These are phyloP conservation scores for Perdita meconis DNA, from an alignment of 2,888 invertebrate genomes.

Conservation along the genomic window DNA sequence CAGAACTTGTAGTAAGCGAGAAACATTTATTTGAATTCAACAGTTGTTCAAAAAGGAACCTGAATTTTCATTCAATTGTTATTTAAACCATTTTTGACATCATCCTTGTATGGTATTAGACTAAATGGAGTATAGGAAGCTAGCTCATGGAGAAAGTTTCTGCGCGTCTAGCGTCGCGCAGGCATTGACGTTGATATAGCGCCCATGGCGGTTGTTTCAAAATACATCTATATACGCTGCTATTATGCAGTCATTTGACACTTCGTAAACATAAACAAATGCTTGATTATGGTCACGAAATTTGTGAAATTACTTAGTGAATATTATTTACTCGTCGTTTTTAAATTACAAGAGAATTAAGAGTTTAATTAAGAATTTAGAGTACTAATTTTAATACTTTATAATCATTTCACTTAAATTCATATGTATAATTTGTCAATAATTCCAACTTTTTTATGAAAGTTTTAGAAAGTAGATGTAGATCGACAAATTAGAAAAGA, in stretches of 20 bases:
- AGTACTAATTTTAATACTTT: no score
- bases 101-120: slow-evolving; percentile 46
- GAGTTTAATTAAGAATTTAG: no score
- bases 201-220: slow-evolving; percentile 56
- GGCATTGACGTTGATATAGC: slow-evolving; percentile 65
- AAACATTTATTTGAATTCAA: background rate
- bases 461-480: no score
- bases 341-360: no score
- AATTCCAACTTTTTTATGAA: no score
- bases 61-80: slow-evolving; percentile 28
- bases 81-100: slow-evolving; percentile 20
- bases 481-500: no score
- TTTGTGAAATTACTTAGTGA: no score
- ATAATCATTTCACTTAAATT: no score
- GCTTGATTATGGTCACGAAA: background rate
- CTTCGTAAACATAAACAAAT: background rate
- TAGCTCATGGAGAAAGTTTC: slow-evolving; percentile 59
- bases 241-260: background rate
- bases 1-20: background rate
- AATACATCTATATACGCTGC: slow-evolving; percentile 28
- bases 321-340: no score
- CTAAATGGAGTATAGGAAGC: slow-evolving; percentile 49
- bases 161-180: slow-evolving; percentile 70
- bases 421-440: no score
- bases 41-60: background rate